phyloP scores from a whole-genome alignment of 2,888 invertebrate genomes.

The Scaptomyza polygonia region DNA sequence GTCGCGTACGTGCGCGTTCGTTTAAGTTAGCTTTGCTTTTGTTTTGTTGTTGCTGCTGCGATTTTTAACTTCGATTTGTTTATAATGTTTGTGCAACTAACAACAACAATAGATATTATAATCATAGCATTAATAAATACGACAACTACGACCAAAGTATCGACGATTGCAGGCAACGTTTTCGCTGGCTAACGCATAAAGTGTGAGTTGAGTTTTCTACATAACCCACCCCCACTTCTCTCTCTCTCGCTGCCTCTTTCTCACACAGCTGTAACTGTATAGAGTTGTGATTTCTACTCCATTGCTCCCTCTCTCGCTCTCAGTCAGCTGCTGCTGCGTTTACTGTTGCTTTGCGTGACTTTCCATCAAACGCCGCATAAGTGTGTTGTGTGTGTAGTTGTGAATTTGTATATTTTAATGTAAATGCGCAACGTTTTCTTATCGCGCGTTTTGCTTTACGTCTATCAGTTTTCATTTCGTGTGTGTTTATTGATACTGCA shows the following conservation, averaged over 20 bases:
- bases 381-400: slow-evolving; percentile 6
- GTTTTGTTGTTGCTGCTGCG: slow-evolving; percentile 35
- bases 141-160: slow-evolving; percentile 35
- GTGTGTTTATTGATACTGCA: slow-evolving; percentile 49
- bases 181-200: slow-evolving; percentile 56
- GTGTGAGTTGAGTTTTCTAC: slow-evolving; percentile 48
- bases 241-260: background rate
- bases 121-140: slow-evolving; percentile 24
- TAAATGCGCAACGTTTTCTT: slow-evolving; percentile 75
- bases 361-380: slow-evolving; percentile 36
- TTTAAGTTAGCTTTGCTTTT: slow-evolving; percentile 28
- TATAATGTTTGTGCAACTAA: slow-evolving; percentile 67
- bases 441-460: slow-evolving; percentile 57
- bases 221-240: background rate
- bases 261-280: background rate
- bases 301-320: background rate
- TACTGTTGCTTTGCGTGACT: slow-evolving; percentile 51
- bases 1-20: slow-evolving; percentile 64
- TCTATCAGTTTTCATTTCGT: slow-evolving; percentile 52
- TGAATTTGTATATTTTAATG: slow-evolving; percentile 19
- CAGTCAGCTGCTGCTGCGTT: slow-evolving; percentile 10
- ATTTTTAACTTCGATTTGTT: slow-evolving; percentile 49
- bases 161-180: slow-evolving; percentile 46
- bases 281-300: background rate
- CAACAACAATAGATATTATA: slow-evolving; percentile 25